Evolutionary conservation across 2,113 vertebrate genomes (phyloP).

Genomic region (Silurus meridionalis): DNA sequence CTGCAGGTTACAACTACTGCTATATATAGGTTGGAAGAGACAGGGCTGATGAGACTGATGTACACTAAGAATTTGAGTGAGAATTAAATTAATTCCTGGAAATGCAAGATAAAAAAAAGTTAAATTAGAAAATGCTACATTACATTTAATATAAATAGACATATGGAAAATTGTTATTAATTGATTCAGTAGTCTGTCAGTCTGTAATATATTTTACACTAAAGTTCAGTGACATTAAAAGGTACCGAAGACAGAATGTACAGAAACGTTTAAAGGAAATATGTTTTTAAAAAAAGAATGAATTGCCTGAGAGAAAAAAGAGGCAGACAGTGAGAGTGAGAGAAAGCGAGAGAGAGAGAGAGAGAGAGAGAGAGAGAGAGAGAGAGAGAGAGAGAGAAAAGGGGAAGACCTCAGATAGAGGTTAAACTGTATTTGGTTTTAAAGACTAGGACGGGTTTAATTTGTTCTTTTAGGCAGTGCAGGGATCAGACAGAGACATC

Average conservation of each 20-base stretch:
- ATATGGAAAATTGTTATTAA: not conserved
- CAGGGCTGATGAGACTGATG: conserved; percentile 4
- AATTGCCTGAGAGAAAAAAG: not conserved
- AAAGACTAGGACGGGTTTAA: conserved; percentile 5
- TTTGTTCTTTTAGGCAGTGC: not conserved
- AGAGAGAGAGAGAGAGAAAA: not conserved
- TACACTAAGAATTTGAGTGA: not conserved
- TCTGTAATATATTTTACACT: not conserved
- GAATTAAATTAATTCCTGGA: not conserved
- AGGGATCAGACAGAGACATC: conserved; percentile 1
- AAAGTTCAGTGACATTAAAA: not conserved
- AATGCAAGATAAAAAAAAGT: not conserved
- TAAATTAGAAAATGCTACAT: not conserved
- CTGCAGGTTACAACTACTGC: conserved; percentile 32
- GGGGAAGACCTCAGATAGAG: not conserved
- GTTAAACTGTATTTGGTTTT: conserved; percentile 29
- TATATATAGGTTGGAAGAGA: conserved; percentile 34
- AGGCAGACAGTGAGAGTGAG: not conserved
- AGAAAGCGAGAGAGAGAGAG: not conserved
- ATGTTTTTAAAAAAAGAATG: not conserved
- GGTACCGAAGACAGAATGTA: not conserved
- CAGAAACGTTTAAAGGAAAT: not conserved
- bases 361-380: conserved; percentile 2
- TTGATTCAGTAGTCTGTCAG: not conserved
- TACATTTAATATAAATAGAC: not conserved